phyloP scores from a whole-genome alignment of 2,113 vertebrate species.

The Prunella himalayana region DNA sequence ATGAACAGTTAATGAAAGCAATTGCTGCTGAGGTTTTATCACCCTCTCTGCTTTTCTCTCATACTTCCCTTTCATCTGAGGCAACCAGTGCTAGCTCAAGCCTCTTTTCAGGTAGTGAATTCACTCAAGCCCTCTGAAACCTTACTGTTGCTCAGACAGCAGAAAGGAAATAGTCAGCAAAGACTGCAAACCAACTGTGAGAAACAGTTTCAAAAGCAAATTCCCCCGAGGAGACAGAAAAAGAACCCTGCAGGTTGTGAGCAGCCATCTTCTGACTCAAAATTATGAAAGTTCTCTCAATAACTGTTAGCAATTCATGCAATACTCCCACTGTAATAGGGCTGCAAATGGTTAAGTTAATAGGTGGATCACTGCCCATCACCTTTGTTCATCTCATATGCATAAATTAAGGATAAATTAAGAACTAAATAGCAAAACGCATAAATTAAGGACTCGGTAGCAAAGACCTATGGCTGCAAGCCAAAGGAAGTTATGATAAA shows the following conservation, averaged over 20 bases:
- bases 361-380: neutral
- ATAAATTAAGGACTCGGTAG: neutral
- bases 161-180: neutral
- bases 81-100: neutral
- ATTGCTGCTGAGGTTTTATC: neutral
- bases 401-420: neutral
- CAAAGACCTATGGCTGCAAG: neutral
- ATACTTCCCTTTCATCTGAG: neutral
- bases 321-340: neutral
- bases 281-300: neutral
- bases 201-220: neutral
- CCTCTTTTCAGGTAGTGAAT: neutral
- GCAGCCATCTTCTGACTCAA: neutral
- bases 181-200: neutral
- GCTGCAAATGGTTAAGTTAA: neutral
- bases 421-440: no score
- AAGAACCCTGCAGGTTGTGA: neutral
- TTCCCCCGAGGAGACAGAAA: neutral
- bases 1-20: neutral
- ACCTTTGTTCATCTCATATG: rapidly evolving
- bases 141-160: neutral
- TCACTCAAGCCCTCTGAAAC: neutral
- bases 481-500: neutral
- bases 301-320: neutral
- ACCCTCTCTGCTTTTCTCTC: neutral